Percentiles rank a stretch among this genome's conserved stretches.
These are phyloP conservation scores for Drosophila busckii DNA, from an alignment of 1,140 invertebrate species.

Conservation along the genomic window DNA sequence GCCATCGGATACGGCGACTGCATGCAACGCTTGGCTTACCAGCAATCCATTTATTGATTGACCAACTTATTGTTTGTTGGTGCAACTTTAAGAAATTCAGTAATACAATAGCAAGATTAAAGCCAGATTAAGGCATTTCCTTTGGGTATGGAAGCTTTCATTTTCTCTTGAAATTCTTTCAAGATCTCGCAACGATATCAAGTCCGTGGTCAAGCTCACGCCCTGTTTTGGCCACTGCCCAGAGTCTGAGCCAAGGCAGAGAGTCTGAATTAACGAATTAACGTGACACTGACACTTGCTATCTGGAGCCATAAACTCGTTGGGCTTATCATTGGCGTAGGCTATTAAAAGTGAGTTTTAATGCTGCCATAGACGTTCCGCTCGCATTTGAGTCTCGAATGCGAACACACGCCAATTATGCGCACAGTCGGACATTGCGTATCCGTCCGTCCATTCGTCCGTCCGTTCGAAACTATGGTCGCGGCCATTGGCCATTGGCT, in stretches of 20 bases:
- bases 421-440: constrained; percentile 56
- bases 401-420: constrained; percentile 52
- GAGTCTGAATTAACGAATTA: constrained; percentile 49
- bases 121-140: constrained; percentile 10
- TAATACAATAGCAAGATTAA: constrained; percentile 44
- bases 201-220: not conserved
- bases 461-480: not conserved
- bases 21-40: constrained; percentile 37
- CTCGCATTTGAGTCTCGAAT: constrained; percentile 43
- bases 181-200: no score
- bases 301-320: constrained; percentile 68
- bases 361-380: constrained; percentile 30
- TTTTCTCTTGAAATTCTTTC: no score
- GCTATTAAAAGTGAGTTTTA: constrained; percentile 68
- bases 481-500: constrained; percentile 12
- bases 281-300: constrained; percentile 69
- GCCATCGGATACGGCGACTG: constrained; percentile 1
- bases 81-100: constrained; percentile 28
- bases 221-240: constrained; percentile 24
- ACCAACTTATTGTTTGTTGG: constrained; percentile 46
- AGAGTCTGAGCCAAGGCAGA: no score
- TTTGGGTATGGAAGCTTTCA: no score
- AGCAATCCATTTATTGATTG: constrained; percentile 60
- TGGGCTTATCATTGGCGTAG: constrained; percentile 50
- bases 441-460: not conserved